These are phyloP conservation scores for Chloromyia formosa DNA, from an alignment of 2,888 invertebrate genomes.

Conservation along the genomic window DNA sequence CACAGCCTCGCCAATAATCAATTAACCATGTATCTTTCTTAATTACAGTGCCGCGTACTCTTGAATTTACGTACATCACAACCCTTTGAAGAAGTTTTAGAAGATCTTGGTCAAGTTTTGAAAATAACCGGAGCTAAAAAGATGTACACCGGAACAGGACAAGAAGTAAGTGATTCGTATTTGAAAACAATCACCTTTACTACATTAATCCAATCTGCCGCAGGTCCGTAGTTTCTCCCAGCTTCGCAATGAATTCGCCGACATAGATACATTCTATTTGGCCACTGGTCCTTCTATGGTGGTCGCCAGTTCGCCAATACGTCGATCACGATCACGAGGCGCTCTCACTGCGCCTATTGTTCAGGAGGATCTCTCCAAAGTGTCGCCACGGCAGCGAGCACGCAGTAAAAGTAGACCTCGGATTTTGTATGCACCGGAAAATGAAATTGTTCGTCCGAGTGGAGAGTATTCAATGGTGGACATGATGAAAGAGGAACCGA, in stretches of 20 bases:
- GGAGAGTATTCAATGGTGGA: conserved; percentile 83
- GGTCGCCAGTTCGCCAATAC: conserved; percentile 68
- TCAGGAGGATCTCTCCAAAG: conserved; percentile 62
- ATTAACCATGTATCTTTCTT: too few relatives aligned
- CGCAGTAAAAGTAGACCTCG: conserved; percentile 86
- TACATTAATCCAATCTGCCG: background rate
- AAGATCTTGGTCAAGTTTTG: conserved; percentile 91
- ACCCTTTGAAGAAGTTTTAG: conserved; percentile 92
- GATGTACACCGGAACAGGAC: conserved; percentile 91
- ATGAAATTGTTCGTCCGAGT: conserved; percentile 80
- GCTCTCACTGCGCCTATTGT: conserved; percentile 65
- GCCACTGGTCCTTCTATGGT: conserved; percentile 62
- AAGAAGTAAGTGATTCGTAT: conserved; percentile 73
- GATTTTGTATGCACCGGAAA: conserved; percentile 84
- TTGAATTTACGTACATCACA: conserved; percentile 91
- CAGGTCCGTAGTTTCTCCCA: conserved; percentile 94
- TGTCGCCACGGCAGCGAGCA: conserved; percentile 70
- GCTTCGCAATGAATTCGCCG: conserved; percentile 89
- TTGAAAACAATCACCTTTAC: too few relatives aligned
- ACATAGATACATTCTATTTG: conserved; percentile 90
- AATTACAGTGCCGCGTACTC: conserved; percentile 82
- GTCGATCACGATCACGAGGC: conserved; percentile 73
- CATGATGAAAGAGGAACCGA: conserved; percentile 85
- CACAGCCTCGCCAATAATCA: too few relatives aligned
- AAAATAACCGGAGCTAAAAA: conserved; percentile 90